These are phyloP conservation scores for Ciconia nigra DNA, from an alignment of 2,797 vertebrate species.

Conservation along the genomic window DNA sequence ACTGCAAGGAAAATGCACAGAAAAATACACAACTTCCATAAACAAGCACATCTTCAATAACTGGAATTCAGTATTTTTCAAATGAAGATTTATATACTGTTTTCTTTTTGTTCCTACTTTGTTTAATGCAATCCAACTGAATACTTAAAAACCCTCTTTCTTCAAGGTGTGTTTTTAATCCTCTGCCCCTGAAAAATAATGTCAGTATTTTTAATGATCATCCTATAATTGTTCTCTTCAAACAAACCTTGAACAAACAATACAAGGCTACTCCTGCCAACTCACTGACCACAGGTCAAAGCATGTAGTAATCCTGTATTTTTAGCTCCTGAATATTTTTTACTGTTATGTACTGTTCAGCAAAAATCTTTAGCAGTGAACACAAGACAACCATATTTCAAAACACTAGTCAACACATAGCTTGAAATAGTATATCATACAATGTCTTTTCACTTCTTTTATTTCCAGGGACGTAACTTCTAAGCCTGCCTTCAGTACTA, in stretches of 20 bases:
- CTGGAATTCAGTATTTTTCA: not conserved
- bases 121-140: not conserved
- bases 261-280: conserved; percentile 31
- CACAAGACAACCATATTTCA: not conserved
- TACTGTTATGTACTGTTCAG: not conserved
- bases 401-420: not conserved
- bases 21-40: not conserved
- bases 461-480: not conserved
- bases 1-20: not conserved
- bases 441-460: not conserved
- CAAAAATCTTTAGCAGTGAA: not conserved
- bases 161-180: conserved; percentile 24
- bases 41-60: not conserved
- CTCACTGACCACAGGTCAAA: conserved; percentile 42
- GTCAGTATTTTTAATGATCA: conserved; percentile 55
- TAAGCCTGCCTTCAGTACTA: not conserved
- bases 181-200: conserved; percentile 24
- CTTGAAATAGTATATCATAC: not conserved
- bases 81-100: not conserved
- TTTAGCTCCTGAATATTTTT: conserved; percentile 43
- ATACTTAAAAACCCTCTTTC: not conserved
- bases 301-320: conserved; percentile 46
- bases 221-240: conserved; percentile 64
- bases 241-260: conserved; percentile 64
- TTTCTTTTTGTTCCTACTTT: not conserved